These are phyloP conservation scores for Eurosta solidaginis DNA, from an alignment of 1,140 invertebrate genomes.

Conservation along the genomic window DNA sequence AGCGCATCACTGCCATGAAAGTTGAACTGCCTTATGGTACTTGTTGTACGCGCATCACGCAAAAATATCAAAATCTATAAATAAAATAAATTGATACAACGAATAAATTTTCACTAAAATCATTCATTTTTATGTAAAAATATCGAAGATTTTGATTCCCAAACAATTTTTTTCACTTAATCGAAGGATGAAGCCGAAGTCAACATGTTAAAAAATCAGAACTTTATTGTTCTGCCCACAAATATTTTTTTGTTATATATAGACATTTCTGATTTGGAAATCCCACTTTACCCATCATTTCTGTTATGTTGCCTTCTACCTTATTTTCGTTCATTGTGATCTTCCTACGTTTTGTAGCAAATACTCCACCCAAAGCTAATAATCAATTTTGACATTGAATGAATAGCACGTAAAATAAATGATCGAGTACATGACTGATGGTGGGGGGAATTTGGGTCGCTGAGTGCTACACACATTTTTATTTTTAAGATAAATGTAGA, in stretches of 20 bases:
- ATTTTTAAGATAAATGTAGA: too few species aligned
- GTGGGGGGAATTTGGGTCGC: not conserved
- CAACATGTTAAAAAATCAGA: not conserved
- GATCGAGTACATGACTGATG: not conserved
- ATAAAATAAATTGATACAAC: too few species aligned
- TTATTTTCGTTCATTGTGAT: not conserved
- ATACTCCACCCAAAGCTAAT: not conserved
- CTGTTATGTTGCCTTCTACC: not conserved
- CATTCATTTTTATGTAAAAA: not conserved
- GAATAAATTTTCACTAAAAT: not conserved
- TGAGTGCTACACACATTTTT: not conserved
- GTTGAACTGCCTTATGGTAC: too few species aligned
- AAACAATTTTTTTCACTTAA: slow-evolving; percentile 9
- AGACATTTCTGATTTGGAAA: not conserved
- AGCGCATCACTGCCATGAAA: too few species aligned
- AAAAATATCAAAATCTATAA: not conserved
- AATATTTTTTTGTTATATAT: not conserved
- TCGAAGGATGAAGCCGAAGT: not conserved
- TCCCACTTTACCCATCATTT: not conserved
- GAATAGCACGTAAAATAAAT: not conserved
- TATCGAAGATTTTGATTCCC: not conserved
- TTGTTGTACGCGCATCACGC: not conserved
- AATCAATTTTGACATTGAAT: not conserved
- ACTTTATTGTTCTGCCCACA: not conserved
- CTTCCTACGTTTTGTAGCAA: not conserved